These are phyloP conservation scores for Melanerpes aurifrons DNA, from an alignment of 2,113 vertebrate species.

Conservation along the genomic window DNA sequence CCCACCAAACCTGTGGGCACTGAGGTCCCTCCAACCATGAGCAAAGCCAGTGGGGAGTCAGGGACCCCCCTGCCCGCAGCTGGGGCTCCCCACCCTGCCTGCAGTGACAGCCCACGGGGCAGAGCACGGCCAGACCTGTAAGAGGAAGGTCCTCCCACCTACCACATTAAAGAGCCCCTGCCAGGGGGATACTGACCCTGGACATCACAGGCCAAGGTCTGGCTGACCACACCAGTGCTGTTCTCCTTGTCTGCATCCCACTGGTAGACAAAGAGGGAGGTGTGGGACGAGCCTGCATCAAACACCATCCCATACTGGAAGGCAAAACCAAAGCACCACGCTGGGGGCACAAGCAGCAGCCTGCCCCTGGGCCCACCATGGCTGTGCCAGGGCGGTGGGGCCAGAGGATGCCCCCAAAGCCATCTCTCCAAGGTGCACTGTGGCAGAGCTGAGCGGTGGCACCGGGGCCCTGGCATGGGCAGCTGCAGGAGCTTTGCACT, in stretches of 20 bases:
- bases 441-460: background rate
- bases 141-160: background rate
- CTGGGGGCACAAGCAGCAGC: background rate
- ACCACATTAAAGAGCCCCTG: background rate
- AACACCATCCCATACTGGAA: conserved; percentile 88
- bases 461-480: rapidly evolving
- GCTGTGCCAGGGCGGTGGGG: background rate
- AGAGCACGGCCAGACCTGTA: background rate
- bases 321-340: background rate
- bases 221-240: conserved; percentile 84
- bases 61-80: background rate
- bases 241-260: conserved; percentile 90
- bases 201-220: conserved; percentile 83
- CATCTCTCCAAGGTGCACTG: rapidly evolving
- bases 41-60: rapidly evolving
- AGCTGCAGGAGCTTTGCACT: background rate
- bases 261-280: conserved; percentile 85
- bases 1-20: background rate
- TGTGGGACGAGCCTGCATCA: conserved; percentile 91
- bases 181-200: conserved; percentile 71
- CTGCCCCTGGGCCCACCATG: background rate
- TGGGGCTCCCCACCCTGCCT: rapidly evolving
- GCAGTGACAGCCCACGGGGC: rapidly evolving
- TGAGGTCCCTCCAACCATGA: background rate
- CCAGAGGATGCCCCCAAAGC: background rate